Percentiles rank a stretch among this genome's conserved stretches.
phyloP scores from a whole-genome alignment of 2,113 vertebrate genomes.

The Chaetorhynchus papuensis region DNA sequence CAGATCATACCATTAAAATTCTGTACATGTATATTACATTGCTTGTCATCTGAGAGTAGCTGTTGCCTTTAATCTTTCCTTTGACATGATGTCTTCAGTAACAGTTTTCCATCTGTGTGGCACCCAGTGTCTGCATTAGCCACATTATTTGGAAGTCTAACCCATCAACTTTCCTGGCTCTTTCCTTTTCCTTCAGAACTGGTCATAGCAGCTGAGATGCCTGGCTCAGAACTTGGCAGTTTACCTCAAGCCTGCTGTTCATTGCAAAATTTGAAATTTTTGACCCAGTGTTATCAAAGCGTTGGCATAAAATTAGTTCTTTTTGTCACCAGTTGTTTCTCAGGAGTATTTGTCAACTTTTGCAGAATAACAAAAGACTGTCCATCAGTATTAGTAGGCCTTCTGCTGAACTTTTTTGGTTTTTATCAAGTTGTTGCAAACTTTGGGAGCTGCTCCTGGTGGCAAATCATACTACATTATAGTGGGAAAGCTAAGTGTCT shows the following conservation, averaged over 20 bases:
- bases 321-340: neutral
- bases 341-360: neutral
- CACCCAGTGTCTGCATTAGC: neutral
- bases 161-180: neutral
- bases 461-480: neutral
- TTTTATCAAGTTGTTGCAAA: neutral
- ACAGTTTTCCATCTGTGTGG: neutral
- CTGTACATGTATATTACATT: neutral
- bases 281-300: neutral
- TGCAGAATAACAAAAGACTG: neutral
- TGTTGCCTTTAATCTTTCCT: neutral
- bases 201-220: neutral
- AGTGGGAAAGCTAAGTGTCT: neutral
- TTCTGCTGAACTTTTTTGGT: neutral
- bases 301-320: neutral
- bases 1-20: neutral
- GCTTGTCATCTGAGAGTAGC: neutral
- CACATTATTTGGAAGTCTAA: neutral
- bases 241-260: neutral
- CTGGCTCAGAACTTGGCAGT: neutral
- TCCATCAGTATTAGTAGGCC: neutral
- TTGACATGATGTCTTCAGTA: neutral
- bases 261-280: neutral
- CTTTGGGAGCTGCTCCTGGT: neutral
- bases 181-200: neutral